These are phyloP conservation scores for Sitta europaea DNA, from an alignment of 2,113 vertebrate genomes.

Conservation along the genomic window DNA sequence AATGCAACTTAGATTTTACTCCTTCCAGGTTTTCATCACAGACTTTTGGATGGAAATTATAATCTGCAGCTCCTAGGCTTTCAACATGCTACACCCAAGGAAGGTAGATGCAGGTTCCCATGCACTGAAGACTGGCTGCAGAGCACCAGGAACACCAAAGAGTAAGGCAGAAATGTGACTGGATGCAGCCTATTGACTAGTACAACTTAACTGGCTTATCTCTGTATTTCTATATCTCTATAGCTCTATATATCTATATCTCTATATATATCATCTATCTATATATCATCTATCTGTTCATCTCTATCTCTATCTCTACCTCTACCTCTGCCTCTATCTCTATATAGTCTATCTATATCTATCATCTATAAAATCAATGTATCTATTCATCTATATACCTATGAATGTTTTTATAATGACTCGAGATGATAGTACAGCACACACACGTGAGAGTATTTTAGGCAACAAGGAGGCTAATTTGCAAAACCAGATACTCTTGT, in stretches of 20 bases:
- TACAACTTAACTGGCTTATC: background rate
- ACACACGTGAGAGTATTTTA: background rate
- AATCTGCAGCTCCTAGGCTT: background rate
- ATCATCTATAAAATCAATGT: background rate
- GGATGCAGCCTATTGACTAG: background rate
- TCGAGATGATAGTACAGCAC: background rate
- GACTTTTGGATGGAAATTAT: background rate
- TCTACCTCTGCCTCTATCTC: too few relatives aligned
- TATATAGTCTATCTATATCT: background rate
- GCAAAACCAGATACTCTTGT: background rate
- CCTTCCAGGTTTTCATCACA: background rate
- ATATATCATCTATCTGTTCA: too few relatives aligned
- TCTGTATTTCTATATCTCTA: background rate
- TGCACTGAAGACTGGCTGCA: background rate
- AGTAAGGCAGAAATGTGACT: background rate
- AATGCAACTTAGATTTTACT: background rate
- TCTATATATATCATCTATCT: too few relatives aligned
- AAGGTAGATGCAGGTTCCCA: background rate
- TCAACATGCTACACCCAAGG: background rate
- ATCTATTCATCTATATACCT: background rate
- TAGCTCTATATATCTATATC: too few relatives aligned
- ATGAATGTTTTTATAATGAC: background rate
- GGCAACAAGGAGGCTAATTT: background rate
- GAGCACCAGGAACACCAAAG: background rate
- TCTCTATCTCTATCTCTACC: too few relatives aligned